These are phyloP conservation scores for Maniola jurtina DNA, from an alignment of 1,140 invertebrate species.

Conservation along the genomic window DNA sequence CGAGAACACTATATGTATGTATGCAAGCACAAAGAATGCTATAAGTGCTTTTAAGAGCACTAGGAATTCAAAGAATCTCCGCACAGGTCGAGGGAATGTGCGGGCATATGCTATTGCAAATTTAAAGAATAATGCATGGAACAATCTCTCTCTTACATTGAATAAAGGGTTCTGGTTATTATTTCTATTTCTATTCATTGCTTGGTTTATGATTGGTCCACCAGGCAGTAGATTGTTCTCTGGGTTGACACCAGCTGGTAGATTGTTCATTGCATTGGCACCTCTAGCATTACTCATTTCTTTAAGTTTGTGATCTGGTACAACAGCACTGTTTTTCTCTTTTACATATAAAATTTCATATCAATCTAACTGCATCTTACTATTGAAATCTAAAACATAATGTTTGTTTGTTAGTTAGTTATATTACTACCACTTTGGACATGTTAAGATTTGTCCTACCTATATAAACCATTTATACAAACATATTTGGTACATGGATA, in stretches of 20 bases:
- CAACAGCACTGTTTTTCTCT: slow-evolving; percentile 1
- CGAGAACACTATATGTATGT: slow-evolving; percentile 97
- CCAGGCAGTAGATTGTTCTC: slow-evolving; percentile 78
- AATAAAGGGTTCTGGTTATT: slow-evolving; percentile 87
- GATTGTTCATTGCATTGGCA: slow-evolving; percentile 62
- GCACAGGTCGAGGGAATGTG: slow-evolving; percentile 90
- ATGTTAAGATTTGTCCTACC: too few relatives aligned
- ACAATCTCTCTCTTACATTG: slow-evolving; percentile 94
- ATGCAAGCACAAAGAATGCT: slow-evolving; percentile 94
- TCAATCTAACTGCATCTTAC: slow-evolving; percentile 42
- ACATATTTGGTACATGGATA: not conserved
- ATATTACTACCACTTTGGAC: too few relatives aligned
- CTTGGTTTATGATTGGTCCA: slow-evolving; percentile 74
- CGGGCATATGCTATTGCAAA: slow-evolving; percentile 93
- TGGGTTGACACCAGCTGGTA: slow-evolving; percentile 73
- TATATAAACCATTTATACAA: too few relatives aligned
- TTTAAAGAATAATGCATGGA: slow-evolving; percentile 96
- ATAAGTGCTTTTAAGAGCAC: slow-evolving; percentile 93
- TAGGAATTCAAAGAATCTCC: slow-evolving; percentile 94
- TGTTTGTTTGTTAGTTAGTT: slow-evolving; percentile 2
- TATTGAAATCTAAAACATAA: slow-evolving; percentile 39
- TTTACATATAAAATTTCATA: slow-evolving; percentile 9
- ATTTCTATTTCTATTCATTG: slow-evolving; percentile 78
- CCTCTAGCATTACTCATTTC: slow-evolving; percentile 63
- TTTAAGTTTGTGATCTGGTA: slow-evolving; percentile 28